Evolutionary conservation across 2,888 invertebrate species (phyloP).

Genomic region (Temnothorax ravouxi): DNA sequence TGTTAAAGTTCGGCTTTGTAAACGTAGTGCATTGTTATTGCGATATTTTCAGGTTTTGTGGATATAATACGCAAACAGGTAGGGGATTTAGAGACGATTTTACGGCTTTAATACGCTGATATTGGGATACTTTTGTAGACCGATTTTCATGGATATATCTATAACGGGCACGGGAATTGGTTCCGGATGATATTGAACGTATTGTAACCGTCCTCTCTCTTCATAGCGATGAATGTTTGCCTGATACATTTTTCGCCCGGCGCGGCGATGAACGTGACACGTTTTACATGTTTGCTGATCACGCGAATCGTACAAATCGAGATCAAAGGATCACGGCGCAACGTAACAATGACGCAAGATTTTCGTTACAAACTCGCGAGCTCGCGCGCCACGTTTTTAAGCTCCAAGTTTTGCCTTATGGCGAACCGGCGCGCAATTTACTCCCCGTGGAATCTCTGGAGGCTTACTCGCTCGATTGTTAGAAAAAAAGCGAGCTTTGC

Average conservation of each 20-base stretch:
- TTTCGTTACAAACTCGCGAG: slow-evolving; percentile 16
- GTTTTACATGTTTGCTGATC: slow-evolving; percentile 19
- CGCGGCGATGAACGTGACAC: not conserved
- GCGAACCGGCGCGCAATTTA: slow-evolving; percentile 32
- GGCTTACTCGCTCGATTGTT: slow-evolving; percentile 45
- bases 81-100: not conserved
- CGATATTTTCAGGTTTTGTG: not conserved
- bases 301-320: slow-evolving; percentile 10
- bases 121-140: slow-evolving; percentile 1
- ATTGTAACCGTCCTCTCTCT: not conserved
- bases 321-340: slow-evolving; percentile 21
- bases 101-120: not conserved
- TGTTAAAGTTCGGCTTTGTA: not conserved
- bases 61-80: not conserved
- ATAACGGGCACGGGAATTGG: not conserved
- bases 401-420: slow-evolving; percentile 28
- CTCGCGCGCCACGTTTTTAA: slow-evolving; percentile 9
- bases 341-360: not conserved
- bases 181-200: slow-evolving; percentile 4
- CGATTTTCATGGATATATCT: not conserved
- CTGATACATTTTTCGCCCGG: not conserved
- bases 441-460: slow-evolving; percentile 5
- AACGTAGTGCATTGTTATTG: not conserved
- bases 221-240: not conserved
- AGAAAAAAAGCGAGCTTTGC: slow-evolving; percentile 67